Evolutionary conservation across 2,113 vertebrate species (phyloP), one percentile per base, ranked within the genome.

Genomic region (Taxidea taxus): DNA sequence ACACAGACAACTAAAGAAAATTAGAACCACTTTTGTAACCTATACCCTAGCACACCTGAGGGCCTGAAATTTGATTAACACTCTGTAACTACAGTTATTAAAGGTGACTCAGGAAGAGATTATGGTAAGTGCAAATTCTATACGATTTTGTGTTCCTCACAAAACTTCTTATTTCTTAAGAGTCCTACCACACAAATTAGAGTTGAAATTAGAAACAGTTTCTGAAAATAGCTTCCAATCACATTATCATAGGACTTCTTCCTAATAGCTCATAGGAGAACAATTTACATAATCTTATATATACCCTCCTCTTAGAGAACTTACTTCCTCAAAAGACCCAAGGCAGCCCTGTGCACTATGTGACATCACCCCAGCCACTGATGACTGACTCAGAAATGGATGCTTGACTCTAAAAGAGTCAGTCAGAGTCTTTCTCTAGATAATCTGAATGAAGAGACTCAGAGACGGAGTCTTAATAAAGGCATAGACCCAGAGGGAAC

Each of bases 211-310:
- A 58, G 39, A 70, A 78, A 87, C 0, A n/a, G 42, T 68, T 91
- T 94, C 70, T 81, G 51, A 88, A 98, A 85, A 77, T 23, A 90
- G 66, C 87, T 87, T 80, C 37, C 27, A 70, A 44, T 84, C 37
- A 81, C 3, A 77, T 72, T 58, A 49, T 29, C 83, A 75, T 12
- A 74, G 34, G 49, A 39, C 4, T 39, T 86, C 86, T 86, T 85
- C 87, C 96, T 92, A 87, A 66, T 14, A 90, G 47, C 25, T 87
- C 77, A 70, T 5, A 84, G 42, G 58, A 78, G 18, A 47, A 72
- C 37, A 91, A 90, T 62, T 62, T 42, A 83, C 1, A 54, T 7
- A 7, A 56, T 34, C 42, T 77, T 88, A 49, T 88, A 68, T 51
- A 51, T 13, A 92, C 6, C 27, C 27, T 13, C 37, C 95, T 96